Conservation (phyloP, 30 jellyfish, hydroid and myxozoan genomes). For the Euphysa ruthae region DNA sequence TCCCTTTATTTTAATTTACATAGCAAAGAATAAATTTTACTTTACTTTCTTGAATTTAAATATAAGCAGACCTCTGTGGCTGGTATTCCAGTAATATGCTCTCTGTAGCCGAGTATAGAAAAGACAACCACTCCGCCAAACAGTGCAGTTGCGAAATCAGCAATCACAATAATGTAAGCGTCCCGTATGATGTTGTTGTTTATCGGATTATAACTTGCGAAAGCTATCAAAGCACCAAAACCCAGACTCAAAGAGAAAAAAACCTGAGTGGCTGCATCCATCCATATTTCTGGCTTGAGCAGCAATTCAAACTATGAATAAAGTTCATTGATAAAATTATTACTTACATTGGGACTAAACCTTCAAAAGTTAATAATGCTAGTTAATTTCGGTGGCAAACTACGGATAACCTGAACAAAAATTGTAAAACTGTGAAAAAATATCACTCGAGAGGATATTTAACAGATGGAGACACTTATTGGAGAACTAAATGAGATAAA, state of each 20-base stretch:
- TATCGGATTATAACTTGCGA: conserved; percentile 88
- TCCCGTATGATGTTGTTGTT: conserved; percentile 73
- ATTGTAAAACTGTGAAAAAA: too few relatives aligned
- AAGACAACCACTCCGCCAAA: conserved; percentile 90
- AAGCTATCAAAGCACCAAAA: conserved; percentile 83
- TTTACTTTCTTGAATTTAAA: too few relatives aligned
- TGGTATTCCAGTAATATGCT: conserved; percentile 9
- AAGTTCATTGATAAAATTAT: too few relatives aligned
- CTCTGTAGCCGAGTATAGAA: conserved; percentile 87
- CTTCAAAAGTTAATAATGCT: too few relatives aligned
- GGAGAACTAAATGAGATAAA: too few relatives aligned
- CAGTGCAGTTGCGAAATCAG: conserved; percentile 73
- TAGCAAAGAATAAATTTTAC: too few relatives aligned
- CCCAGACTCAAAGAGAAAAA: conserved; percentile 86
- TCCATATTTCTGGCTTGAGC: conserved; percentile 74
- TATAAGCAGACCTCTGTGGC: conserved; percentile 86
- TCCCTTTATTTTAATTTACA: too few relatives aligned
- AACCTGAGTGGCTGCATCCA: conserved; percentile 96
- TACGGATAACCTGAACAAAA: too few relatives aligned
- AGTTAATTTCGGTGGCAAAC: too few relatives aligned
- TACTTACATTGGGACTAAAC: too few relatives aligned
- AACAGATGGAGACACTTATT: too few relatives aligned
- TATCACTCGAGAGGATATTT: too few relatives aligned
- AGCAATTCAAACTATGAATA: conserved; percentile 42
- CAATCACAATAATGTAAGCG: conserved; percentile 85